phyloP scores from a whole-genome alignment of 2,797 vertebrate genomes.

The Pangasius sanitwongsei region DNA sequence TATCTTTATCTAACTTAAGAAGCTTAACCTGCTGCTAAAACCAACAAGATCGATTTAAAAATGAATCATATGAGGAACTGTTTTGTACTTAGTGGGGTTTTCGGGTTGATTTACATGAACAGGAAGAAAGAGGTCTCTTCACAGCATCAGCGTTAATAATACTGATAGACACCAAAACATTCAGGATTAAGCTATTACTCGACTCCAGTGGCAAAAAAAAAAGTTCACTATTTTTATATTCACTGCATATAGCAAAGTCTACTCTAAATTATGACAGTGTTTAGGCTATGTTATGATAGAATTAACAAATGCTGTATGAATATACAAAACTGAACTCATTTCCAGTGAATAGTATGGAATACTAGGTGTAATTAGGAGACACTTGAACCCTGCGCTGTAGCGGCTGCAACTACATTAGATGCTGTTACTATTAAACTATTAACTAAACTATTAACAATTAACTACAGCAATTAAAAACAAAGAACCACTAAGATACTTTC shows the following conservation, averaged over 20 bases:
- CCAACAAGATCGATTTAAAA: neutral
- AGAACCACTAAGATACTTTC: neutral
- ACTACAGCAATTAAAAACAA: neutral
- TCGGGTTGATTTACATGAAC: constrained; percentile 13
- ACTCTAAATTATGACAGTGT: neutral
- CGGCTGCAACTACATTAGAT: neutral
- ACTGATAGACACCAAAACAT: neutral
- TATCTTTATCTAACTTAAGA: neutral
- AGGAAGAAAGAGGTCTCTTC: constrained; percentile 15
- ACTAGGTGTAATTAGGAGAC: neutral
- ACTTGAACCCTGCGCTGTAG: neutral
- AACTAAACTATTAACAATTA: neutral
- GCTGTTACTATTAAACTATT: neutral
- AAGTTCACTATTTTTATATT: neutral
- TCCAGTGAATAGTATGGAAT: neutral
- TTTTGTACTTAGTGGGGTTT: neutral
- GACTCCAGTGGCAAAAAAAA: neutral
- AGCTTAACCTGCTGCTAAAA: neutral
- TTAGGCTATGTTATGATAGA: neutral
- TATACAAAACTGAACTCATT: neutral
- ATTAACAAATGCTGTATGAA: neutral
- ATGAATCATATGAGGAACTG: constrained; percentile 31
- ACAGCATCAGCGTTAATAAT: constrained; percentile 10
- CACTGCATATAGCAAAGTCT: neutral
- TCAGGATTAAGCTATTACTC: neutral